These are phyloP conservation scores for Hepsetus odoe DNA, from an alignment of 2,113 vertebrate genomes.

Conservation along the genomic window DNA sequence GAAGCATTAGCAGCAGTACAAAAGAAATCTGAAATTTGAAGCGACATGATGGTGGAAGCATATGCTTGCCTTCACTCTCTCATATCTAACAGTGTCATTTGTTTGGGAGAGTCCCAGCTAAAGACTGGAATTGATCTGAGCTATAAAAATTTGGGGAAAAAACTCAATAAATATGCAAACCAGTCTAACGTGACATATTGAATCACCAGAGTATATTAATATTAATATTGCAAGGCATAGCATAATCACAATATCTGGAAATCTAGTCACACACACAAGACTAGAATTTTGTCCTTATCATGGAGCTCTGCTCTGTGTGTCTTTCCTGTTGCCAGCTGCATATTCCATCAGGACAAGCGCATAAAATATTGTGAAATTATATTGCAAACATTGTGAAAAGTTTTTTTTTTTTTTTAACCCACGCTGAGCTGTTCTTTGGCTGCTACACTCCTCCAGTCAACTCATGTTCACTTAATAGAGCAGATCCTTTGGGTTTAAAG, in stretches of 20 bases:
- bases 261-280: too few relatives aligned
- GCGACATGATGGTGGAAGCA: too few relatives aligned
- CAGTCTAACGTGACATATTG: too few relatives aligned
- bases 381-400: neutral
- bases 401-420: neutral
- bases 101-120: too few relatives aligned
- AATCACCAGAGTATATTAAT: too few relatives aligned
- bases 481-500: neutral
- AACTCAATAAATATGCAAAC: too few relatives aligned
- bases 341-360: neutral
- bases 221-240: neutral
- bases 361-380: slow-evolving; percentile 12
- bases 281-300: neutral
- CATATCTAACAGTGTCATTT: too few relatives aligned
- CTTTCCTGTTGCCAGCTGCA: slow-evolving; percentile 10
- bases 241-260: neutral
- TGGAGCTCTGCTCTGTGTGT: neutral
- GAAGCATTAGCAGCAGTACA: too few relatives aligned
- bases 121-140: too few relatives aligned
- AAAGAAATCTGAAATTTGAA: too few relatives aligned
- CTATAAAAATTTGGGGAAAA: too few relatives aligned
- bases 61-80: too few relatives aligned
- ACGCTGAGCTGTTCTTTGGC: neutral
- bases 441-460: neutral
- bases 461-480: neutral